Evolutionary conservation across 2,888 invertebrate species (phyloP), one percentile per base, ranked within the genome.

Genomic region (Sepiola atlantica): DNA sequence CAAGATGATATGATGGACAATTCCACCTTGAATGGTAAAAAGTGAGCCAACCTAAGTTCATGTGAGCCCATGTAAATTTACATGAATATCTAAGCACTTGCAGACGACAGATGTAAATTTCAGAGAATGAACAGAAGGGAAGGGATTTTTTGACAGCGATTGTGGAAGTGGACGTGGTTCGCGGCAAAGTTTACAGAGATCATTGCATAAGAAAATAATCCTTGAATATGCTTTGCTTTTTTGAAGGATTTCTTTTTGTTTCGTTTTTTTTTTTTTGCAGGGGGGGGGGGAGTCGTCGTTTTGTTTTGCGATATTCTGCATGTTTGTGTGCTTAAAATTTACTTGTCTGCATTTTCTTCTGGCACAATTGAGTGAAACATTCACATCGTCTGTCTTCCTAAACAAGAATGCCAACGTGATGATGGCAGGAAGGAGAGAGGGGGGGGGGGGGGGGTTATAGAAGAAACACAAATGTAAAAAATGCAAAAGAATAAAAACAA

Each of bases 161-260:
- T 45, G 45, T 45, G 28, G 12, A 21, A 28, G 61, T 24, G 24
- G 4, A 28, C 1, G 12, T 28, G 14, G n/a, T 12, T n/a, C n/a
- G 16, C 14, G 77, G 77, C 21, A 32, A 32, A 77, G 77, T n/a
- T 77, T 77, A 77, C 77, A 77, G n/a, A 77, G 77, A 77, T 77
- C 77, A 77, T 77, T 77, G 77, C 77, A 77, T 77, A 32, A n/a
- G 77, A 77, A 77, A 77, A 77, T 77, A 77, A 77, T 77, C n/a
- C n/a, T n/a, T 77, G 77, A 77, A 77, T 77, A 77, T n/a, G n/a
- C 77, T n/a, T 77, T n/a, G n/a, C 16, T n/a, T 77, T 77, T 77
- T 77, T 3, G 14, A 16, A n/a, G 77, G 77, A 28, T 77, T 77
- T 77, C 77, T 16, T 77, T 77, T 77, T 14, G n/a, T 77, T 57